Conservation (phyloP, 2,797 vertebrate genomes). For the Pipistrellus kuhlii region DNA sequence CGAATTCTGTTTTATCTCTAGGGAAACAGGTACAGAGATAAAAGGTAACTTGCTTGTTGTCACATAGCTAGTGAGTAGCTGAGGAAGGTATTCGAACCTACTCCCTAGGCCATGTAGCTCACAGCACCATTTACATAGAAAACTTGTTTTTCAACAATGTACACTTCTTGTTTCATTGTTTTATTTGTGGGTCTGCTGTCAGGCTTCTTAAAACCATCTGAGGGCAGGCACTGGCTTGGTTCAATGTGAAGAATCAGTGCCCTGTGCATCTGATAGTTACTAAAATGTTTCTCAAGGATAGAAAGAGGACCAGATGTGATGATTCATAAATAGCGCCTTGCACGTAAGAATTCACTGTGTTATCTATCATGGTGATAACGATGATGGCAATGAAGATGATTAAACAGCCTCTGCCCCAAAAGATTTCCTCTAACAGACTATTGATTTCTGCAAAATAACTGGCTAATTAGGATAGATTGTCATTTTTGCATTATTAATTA, state of each 20-base stretch:
- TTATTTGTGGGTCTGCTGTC: not conserved
- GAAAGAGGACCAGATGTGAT: conserved; percentile 26
- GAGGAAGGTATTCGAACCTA: not conserved
- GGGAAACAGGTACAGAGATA: not conserved
- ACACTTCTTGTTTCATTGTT: not conserved
- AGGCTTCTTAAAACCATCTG: not conserved
- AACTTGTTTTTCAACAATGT: not conserved
- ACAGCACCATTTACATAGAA: not conserved
- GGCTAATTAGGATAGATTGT: conserved; percentile 54
- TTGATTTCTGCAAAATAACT: conserved; percentile 69
- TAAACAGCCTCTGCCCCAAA: conserved; percentile 71
- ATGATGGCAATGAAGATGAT: conserved; percentile 72
- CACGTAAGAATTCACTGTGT: conserved; percentile 62
- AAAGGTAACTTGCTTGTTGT: not conserved
- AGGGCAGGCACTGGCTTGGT: not conserved
- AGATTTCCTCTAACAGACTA: conserved; percentile 63
- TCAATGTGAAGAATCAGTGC: not conserved
- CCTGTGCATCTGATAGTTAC: not conserved
- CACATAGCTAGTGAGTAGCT: not conserved
- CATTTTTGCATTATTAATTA: conserved; percentile 58
- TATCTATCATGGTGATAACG: conserved; percentile 64
- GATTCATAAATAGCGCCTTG: not conserved
- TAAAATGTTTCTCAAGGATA: not conserved
- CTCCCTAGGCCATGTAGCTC: not conserved
- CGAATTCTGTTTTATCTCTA: not conserved